These are phyloP conservation scores for Tenebrosternarchus preto DNA, from an alignment of 2,113 vertebrate species.

Conservation along the genomic window DNA sequence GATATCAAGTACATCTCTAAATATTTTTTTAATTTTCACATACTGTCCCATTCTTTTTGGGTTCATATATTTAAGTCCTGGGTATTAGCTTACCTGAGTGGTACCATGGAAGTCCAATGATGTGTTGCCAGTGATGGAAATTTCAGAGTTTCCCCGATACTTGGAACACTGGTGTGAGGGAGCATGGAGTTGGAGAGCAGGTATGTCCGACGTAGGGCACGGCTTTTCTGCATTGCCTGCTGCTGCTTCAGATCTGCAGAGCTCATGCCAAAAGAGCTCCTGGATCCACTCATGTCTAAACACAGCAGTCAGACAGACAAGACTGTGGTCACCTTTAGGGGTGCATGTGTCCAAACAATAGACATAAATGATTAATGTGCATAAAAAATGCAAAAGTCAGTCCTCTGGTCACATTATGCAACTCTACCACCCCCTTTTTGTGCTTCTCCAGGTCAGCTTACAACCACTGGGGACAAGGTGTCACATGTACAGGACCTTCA, in stretches of 20 bases:
- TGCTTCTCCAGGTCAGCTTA: constrained; percentile 61
- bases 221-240: constrained; percentile 44
- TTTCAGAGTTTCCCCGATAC: constrained; percentile 52
- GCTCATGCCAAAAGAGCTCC: constrained; percentile 36
- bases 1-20: no score
- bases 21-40: no score
- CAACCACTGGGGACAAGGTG: constrained; percentile 48
- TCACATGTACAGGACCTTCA: background rate
- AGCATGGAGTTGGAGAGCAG: constrained; percentile 50
- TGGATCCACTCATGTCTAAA: constrained; percentile 58
- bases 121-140: constrained; percentile 61
- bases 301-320: constrained; percentile 4
- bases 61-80: background rate
- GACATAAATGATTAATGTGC: constrained; percentile 69
- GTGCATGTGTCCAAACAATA: constrained; percentile 49
- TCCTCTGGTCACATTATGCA: constrained; percentile 60
- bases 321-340: constrained; percentile 2
- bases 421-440: constrained; percentile 34
- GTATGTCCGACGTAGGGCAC: constrained; percentile 46
- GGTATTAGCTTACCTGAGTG: constrained; percentile 63
- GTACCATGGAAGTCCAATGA: constrained; percentile 50
- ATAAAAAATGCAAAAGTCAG: constrained; percentile 69
- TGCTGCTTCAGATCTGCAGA: constrained; percentile 40
- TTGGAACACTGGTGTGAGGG: constrained; percentile 26
- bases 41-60: no score